Base-by-base conservation (phyloP, 2,113 vertebrate species). In the Periophthalmodon schlosseri region DNA sequence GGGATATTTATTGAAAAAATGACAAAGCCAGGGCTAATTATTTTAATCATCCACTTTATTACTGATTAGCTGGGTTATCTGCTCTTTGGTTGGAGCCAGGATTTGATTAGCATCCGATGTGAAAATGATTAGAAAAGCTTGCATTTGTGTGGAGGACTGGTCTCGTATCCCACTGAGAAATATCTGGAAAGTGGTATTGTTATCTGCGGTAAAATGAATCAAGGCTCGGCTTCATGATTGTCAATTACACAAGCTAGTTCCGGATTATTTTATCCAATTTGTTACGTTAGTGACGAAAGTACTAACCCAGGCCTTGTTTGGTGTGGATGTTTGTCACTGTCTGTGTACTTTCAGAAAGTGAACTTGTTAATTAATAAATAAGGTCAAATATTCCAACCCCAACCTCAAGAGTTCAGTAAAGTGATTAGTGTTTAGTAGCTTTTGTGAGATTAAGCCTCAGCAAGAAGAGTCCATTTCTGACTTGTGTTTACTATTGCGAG, bases 31-130 rank as follows among this genome's bases (percentile, higher is more conserved):
- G 76, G 76, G 24, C 63, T 76, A 70, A 76, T 86, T 66, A 74
- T 78, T 87, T 79, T 33, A 81, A 81, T 84, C 70, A 83, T 54
- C 63, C 69, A 58, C 36, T 73, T 86, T 58, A 81, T 79, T 70
- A 65, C 69, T 75, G 73, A 84, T 84, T 79, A 77, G 52, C 69
- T 66, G 72, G 57, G 66, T 80, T 73, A 80, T 77, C 6, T 0
- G 24, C 28, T 57, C 73, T 79, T 75, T 44, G 71, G 24, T 84
- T 81, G 13, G 39, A 68, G 23, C 44, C 21, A 13, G 23, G 46
- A 47, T 68, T 47, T 78, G 69, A 86, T 81, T 66, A 66, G 66
- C 64, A 63, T 77, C 63, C 61, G 74, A 77, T 70, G 69, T 77
- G 73, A 36, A 73, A 39, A 54, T 75, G 75, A 84, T 83, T 74